These are phyloP conservation scores for Platanista minor DNA, from an alignment of 2,113 vertebrate species.

Conservation along the genomic window DNA sequence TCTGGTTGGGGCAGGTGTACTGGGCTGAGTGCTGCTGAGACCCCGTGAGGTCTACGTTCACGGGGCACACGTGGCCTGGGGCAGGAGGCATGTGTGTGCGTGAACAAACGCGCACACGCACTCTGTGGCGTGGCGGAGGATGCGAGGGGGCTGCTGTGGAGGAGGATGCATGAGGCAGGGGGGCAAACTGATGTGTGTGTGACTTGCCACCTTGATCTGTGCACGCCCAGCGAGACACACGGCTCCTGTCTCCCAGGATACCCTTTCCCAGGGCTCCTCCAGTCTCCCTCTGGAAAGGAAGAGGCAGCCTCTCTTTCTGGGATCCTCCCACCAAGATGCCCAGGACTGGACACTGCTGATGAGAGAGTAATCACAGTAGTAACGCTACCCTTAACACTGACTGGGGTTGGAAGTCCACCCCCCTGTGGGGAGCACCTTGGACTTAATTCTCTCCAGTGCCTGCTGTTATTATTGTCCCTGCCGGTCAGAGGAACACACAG, in stretches of 20 bases:
- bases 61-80: neutral
- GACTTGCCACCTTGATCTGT: conserved; percentile 11
- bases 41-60: fast-evolving
- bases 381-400: fast-evolving
- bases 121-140: neutral
- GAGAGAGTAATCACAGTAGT: fast-evolving
- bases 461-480: too few relatives aligned
- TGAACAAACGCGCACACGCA: neutral
- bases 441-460: neutral
- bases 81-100: neutral
- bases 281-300: neutral
- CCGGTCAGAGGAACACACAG: fast-evolving
- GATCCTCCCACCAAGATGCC: neutral
- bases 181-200: neutral
- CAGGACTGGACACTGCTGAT: fast-evolving
- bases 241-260: neutral
- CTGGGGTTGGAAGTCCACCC: fast-evolving
- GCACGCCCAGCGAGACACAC: neutral
- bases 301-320: neutral
- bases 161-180: neutral
- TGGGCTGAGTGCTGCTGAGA: too few relatives aligned
- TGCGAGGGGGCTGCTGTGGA: neutral
- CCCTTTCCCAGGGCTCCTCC: neutral
- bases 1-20: neutral
- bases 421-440: neutral